Percentiles rank a stretch among this genome's conserved stretches.
Conservation (phyloP, 1,140 invertebrate species). For the Hylaeus anthracinus region DNA sequence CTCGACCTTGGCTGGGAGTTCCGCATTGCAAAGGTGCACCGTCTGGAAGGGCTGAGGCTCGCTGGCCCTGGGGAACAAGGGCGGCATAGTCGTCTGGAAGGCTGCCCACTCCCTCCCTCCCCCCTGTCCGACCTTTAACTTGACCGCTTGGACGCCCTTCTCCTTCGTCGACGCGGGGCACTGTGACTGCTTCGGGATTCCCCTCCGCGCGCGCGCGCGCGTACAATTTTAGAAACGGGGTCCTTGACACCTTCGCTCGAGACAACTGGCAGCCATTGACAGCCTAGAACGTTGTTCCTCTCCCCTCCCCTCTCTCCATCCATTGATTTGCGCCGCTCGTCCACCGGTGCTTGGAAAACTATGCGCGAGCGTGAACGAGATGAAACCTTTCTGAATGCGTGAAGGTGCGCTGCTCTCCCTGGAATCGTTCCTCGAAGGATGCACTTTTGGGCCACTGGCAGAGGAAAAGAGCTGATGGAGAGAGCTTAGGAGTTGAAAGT, state of each 20-base stretch:
- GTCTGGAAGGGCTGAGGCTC: background rate
- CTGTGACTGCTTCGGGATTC: slow-evolving; percentile 29
- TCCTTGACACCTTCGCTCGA: slow-evolving; percentile 58
- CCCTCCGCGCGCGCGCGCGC: slow-evolving; percentile 7
- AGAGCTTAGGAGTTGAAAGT: too few relatives aligned
- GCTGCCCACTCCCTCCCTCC: background rate
- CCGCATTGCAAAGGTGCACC: slow-evolving; percentile 52
- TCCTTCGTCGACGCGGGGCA: slow-evolving; percentile 38
- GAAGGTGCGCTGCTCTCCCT: background rate
- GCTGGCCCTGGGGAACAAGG: slow-evolving; percentile 8
- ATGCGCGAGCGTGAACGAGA: background rate
- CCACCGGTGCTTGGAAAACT: background rate
- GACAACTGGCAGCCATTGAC: slow-evolving; percentile 52
- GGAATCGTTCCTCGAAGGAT: too few relatives aligned
- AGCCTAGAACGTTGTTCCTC: slow-evolving; percentile 23
- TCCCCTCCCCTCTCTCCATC: background rate
- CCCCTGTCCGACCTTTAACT: slow-evolving; percentile 69
- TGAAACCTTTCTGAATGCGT: background rate
- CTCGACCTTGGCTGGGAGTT: slow-evolving; percentile 57
- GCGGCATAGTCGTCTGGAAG: slow-evolving; percentile 7
- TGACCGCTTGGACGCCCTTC: slow-evolving; percentile 64
- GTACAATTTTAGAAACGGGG: slow-evolving; percentile 60
- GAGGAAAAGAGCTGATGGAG: background rate
- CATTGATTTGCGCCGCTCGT: slow-evolving; percentile 40
- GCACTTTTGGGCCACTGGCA: background rate